Evolutionary conservation across 2,113 vertebrate species (phyloP), one percentile per base, ranked within the genome.

Genomic region (Excalfactoria chinensis): DNA sequence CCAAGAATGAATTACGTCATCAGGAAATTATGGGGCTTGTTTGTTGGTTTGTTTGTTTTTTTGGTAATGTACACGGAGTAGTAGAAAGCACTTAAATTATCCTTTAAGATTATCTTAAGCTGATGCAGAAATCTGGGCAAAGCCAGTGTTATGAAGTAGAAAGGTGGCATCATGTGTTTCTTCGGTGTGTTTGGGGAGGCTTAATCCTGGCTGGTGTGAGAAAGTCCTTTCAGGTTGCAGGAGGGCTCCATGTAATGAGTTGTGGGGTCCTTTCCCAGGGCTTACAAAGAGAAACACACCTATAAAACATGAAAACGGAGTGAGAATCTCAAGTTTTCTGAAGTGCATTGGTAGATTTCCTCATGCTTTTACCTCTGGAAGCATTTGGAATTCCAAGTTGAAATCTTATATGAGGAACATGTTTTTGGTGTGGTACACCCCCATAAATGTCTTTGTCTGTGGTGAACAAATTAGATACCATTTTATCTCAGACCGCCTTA

Each of bases 161-260:
- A 64, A 21, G 13, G 2, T 7, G 51, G 25, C 30, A 16, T 14
- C 41, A 7, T 0, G 0, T 59, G 11, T 74, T 51, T 60, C 7
- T 35, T 78, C 5, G 3, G 3, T 30, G 41, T 16, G n/a, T 48
- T n/a, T n/a, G 5, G 13, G 58, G 70, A 11, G 49, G 43, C 34
- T 77, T 35, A 11, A 23, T 13, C 19, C n/a, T 48, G 18, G 15
- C 7, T 0, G 17, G 70, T 21, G 15, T 28, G 28, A 32, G 41
- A 49, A 91, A 30, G 19, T 20, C 41, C 32, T 55, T 13, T 26
- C 51, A 28, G 26, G 51, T 60, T 6, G 1, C 19, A 14, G 0
- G 2, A 18, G 6, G 20, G 48, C 17, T 86, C 11, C 19, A 2
- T n/a, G 6, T 12, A 43, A 55, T 6, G 30, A 28, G 2, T 17